These are phyloP conservation scores for Sibirionetta formosa DNA, from an alignment of 2,797 vertebrate genomes.

Conservation along the genomic window DNA sequence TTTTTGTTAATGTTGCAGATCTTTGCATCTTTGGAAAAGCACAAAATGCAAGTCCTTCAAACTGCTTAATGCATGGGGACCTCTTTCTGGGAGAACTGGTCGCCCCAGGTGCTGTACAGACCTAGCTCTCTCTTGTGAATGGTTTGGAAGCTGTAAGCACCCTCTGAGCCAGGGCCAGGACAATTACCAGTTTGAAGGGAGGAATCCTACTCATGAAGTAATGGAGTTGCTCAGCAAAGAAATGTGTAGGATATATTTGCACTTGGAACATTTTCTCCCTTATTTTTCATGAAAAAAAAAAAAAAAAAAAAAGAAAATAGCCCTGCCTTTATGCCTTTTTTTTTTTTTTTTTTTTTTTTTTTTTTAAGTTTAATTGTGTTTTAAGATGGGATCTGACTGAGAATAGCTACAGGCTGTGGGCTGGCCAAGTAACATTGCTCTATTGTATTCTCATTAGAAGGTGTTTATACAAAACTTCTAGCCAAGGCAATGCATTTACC, in stretches of 20 bases:
- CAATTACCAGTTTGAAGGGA: neutral
- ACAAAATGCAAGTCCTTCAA: neutral
- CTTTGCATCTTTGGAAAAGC: neutral
- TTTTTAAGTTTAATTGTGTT: neutral
- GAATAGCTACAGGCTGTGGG: neutral
- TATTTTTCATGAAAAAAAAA: neutral
- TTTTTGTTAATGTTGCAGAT: neutral
- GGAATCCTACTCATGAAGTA: rapidly evolving
- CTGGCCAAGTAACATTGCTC: rapidly evolving
- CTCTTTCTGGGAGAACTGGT: neutral
- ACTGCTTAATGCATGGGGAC: rapidly evolving
- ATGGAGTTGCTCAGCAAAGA: neutral
- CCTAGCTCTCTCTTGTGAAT: rapidly evolving
- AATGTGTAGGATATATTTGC: neutral
- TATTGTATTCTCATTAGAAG: neutral
- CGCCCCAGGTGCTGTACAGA: neutral
- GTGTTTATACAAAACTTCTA: neutral
- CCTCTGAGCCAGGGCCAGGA: rapidly evolving
- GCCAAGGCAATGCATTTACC: neutral
- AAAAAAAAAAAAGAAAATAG: neutral
- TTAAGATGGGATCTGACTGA: neutral
- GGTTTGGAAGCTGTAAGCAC: neutral
- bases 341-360: neutral
- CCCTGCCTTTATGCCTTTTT: neutral
- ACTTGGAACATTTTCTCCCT: neutral